Base-by-base conservation (phyloP, 2,888 invertebrate species). In the Pseudolycoriella hygida region DNA sequence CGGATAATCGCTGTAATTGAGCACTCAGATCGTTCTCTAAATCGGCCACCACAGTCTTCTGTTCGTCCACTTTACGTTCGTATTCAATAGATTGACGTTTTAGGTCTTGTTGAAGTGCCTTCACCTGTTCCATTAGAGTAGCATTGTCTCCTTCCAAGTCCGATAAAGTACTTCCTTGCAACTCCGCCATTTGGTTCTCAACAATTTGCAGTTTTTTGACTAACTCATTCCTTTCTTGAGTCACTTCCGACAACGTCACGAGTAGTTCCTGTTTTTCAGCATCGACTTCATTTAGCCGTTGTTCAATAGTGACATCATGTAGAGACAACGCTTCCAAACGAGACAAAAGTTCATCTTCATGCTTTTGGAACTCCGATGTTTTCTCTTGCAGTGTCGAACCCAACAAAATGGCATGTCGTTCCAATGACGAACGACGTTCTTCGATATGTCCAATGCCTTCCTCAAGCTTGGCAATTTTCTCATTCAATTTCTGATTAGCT, bases 401-500 rank as follows among this genome's bases (percentile, higher is more conserved):
- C 48, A 83, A 64, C 46, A 74, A 64, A 53, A 76, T 72, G 2
- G 75, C 72, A 53, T 72, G 73, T 2, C 73, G 67, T 60, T 78
- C 74, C 46, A 77, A 62, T 8, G 70, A 70, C 47, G 70, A 63
- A 41, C 77, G 69, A 39, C 73, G 67, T 52, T 76, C 72, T 56
- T 77, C 76, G 60, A 78, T 71, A 2, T 61, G 57, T 6, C 71
- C 70, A 37, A 80, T 62, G 50, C 73, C 73, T 56, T 82, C 79
- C 56, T 83, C 77, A 32, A 84, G 68, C 31, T 73, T 72, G 30
- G 69, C 67, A 34, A 77, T 72, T 53, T 77, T 74, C 6, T 71
- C 72, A 53, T 76, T 77, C 46, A 76, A 74, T 53, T 75, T 74
- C 2, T 60, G 64, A 43, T 80, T 68, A 55, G 83, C 82, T 20